phyloP scores from a whole-genome alignment of 2,888 invertebrate species.

The Clostera curtula region DNA sequence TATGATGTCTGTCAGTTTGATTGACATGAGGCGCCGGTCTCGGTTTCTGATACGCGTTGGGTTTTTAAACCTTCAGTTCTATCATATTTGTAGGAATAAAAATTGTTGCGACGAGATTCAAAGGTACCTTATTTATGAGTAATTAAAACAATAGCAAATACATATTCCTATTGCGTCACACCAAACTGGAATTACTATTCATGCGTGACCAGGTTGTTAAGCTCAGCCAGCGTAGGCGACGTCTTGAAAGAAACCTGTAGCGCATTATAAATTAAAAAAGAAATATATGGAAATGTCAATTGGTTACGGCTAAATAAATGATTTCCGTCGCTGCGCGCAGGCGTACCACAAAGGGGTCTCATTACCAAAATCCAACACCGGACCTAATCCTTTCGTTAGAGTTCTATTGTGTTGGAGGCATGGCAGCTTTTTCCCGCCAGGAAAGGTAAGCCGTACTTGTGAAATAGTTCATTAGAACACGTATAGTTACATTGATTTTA shows the following conservation, averaged over 20 bases:
- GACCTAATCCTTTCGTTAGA: slow-evolving; percentile 70
- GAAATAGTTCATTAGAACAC: too few relatives aligned
- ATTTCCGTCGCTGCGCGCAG: slow-evolving; percentile 51
- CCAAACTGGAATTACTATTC: slow-evolving; percentile 9
- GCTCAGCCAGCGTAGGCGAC: slow-evolving; percentile 31
- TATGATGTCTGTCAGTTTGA: slow-evolving; percentile 47
- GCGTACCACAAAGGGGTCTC: slow-evolving; percentile 55
- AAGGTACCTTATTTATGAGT: neutral
- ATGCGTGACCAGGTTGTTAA: slow-evolving; percentile 23
- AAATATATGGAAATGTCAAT: slow-evolving; percentile 48
- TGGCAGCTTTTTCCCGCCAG: slow-evolving; percentile 7
- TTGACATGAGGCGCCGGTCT: slow-evolving; percentile 50
- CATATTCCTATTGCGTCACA: slow-evolving; percentile 17
- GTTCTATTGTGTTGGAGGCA: slow-evolving; percentile 45
- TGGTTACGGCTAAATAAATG: slow-evolving; percentile 60
- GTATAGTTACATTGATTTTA: too few relatives aligned
- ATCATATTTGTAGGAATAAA: too few relatives aligned
- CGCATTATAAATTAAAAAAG: slow-evolving; percentile 34
- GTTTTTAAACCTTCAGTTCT: too few relatives aligned
- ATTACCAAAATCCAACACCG: slow-evolving; percentile 62
- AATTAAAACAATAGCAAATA: slow-evolving; percentile 11
- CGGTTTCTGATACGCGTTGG: slow-evolving; percentile 17
- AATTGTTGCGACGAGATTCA: too few relatives aligned
- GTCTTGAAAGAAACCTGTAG: slow-evolving; percentile 36
- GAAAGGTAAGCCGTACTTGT: slow-evolving; percentile 28